Percentiles rank a stretch among this genome's conserved stretches.
phyloP scores from a whole-genome alignment of 2,888 invertebrate species.

The Ectemnius continuus region DNA sequence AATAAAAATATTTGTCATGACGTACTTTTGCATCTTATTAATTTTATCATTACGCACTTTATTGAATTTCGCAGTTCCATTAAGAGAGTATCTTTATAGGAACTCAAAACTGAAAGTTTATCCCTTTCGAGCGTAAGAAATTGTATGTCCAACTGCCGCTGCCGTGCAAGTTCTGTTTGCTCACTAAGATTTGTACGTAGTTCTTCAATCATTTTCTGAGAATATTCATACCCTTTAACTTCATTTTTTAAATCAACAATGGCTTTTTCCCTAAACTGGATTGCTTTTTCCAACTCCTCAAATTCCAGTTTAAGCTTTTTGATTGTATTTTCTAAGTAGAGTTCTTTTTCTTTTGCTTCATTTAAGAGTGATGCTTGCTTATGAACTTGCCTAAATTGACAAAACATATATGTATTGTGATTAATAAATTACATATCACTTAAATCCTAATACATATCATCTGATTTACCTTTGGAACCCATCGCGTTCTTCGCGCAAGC shows the following conservation, averaged over 20 bases:
- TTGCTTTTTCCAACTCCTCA: constrained; percentile 35
- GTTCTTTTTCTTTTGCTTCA: constrained; percentile 46
- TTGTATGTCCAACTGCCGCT: constrained; percentile 59
- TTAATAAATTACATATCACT: background rate
- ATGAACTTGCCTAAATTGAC: constrained; percentile 52
- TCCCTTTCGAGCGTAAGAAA: constrained; percentile 66
- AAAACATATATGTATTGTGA: background rate
- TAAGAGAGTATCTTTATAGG: constrained; percentile 62
- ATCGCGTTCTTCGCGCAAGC: constrained; percentile 56
- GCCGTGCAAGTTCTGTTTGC: constrained; percentile 59
- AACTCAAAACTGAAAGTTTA: constrained; percentile 60
- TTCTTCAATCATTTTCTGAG: constrained; percentile 52
- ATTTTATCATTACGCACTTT: constrained; percentile 55
- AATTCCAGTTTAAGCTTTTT: constrained; percentile 37
- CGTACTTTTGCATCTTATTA: background rate
- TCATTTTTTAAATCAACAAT: constrained; percentile 45
- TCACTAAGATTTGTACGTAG: constrained; percentile 57
- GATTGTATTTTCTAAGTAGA: constrained; percentile 34
- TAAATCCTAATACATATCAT: background rate
- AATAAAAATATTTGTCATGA: background rate
- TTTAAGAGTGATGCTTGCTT: constrained; percentile 50
- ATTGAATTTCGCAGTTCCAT: constrained; percentile 58
- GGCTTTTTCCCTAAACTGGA: constrained; percentile 42
- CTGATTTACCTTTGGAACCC: constrained; percentile 59
- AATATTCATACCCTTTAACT: constrained; percentile 43